Conservation (phyloP, 1,140 invertebrate species). For the Eriosoma lanigerum region DNA sequence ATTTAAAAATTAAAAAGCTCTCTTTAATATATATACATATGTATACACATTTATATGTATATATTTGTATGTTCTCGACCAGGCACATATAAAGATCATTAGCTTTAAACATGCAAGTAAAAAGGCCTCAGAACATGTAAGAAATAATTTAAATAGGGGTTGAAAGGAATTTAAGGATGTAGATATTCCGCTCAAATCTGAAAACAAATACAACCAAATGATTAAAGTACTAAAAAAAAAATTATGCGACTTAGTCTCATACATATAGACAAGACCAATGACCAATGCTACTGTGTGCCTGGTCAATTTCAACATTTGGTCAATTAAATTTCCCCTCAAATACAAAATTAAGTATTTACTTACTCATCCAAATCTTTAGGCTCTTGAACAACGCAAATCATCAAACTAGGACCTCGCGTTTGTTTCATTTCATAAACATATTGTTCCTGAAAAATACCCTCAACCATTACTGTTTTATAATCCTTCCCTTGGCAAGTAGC, state of each 20-base stretch:
- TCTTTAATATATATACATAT: neutral
- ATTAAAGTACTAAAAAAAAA: slow-evolving; percentile 40
- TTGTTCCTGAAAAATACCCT: slow-evolving; percentile 29
- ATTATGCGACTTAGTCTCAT: slow-evolving; percentile 9
- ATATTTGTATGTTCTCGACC: slow-evolving; percentile 38
- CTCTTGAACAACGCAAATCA: slow-evolving; percentile 44
- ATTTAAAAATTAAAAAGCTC: neutral
- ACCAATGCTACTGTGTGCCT: slow-evolving; percentile 49
- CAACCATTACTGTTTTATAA: slow-evolving; percentile 26
- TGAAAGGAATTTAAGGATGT: slow-evolving; percentile 42
- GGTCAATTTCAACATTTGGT: slow-evolving; percentile 21
- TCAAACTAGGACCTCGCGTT: slow-evolving; percentile 46
- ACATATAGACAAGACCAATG: slow-evolving; percentile 39
- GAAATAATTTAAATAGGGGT: slow-evolving; percentile 43
- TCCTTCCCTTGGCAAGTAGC: slow-evolving; percentile 28
- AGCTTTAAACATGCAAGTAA: slow-evolving; percentile 36
- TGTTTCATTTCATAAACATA: slow-evolving; percentile 51
- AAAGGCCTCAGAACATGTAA: slow-evolving; percentile 29
- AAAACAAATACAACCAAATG: slow-evolving; percentile 47
- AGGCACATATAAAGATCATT: slow-evolving; percentile 49
- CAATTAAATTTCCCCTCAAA: too few relatives aligned
- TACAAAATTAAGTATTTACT: slow-evolving; percentile 21
- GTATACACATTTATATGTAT: too few relatives aligned
- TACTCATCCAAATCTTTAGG: slow-evolving; percentile 38
- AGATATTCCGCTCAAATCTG: slow-evolving; percentile 48